These are phyloP conservation scores for Pluvianellus socialis DNA, from an alignment of 2,113 vertebrate genomes.

Conservation along the genomic window DNA sequence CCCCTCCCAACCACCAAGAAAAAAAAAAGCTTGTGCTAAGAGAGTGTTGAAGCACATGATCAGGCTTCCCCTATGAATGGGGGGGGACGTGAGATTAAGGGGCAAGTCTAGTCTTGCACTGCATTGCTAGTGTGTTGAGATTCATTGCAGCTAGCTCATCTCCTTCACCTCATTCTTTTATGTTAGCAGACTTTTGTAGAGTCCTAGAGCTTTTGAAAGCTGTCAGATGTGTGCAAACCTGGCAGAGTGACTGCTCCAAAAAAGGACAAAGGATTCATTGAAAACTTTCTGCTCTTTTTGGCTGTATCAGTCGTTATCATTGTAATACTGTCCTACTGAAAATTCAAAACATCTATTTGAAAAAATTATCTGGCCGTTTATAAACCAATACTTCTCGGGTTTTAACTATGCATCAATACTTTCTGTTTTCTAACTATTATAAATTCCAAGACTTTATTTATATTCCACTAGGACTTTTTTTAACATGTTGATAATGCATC, in stretches of 20 bases:
- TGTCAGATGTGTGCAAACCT: neutral
- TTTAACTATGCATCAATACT: neutral
- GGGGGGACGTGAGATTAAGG: neutral
- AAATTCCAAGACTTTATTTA: neutral
- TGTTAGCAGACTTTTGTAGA: neutral
- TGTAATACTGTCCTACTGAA: neutral
- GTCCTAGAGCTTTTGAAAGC: neutral
- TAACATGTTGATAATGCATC: neutral
- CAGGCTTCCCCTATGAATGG: neutral
- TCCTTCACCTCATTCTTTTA: neutral
- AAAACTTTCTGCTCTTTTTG: neutral
- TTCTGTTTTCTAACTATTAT: neutral
- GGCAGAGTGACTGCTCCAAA: neutral
- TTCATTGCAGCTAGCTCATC: neutral
- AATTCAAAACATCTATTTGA: fast-evolving
- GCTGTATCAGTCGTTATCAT: fast-evolving
- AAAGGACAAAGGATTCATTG: neutral
- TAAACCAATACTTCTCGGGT: neutral
- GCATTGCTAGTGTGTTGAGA: neutral
- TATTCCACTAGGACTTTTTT: neutral
- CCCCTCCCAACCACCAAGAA: neutral
- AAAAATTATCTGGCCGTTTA: neutral
- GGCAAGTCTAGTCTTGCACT: neutral
- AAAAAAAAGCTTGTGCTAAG: neutral
- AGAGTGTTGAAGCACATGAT: neutral